Evolutionary conservation across 2,113 vertebrate genomes (phyloP).

Genomic region (Phyllostomus discolor): DNA sequence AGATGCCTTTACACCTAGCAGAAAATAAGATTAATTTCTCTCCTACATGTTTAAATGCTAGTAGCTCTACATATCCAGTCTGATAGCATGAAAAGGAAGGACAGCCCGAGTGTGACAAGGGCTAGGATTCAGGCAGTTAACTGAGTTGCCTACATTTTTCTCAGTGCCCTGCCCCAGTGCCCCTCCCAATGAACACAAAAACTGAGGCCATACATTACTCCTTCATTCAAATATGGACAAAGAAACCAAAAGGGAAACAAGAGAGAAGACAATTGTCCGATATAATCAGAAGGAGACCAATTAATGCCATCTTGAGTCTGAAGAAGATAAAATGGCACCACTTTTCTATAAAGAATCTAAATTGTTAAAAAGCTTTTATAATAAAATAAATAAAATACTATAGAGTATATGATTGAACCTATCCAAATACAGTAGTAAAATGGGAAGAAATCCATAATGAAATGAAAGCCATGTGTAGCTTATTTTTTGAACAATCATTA

Average conservation of each 20-base stretch:
- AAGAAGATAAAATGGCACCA: slow-evolving; percentile 20
- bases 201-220: not conserved
- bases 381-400: slow-evolving; percentile 38
- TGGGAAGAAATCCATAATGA: slow-evolving; percentile 23
- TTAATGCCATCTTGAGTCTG: not conserved
- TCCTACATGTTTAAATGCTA: slow-evolving; percentile 23
- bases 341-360: slow-evolving; percentile 25
- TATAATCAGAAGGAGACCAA: not conserved
- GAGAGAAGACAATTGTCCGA: not conserved
- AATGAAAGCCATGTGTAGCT: slow-evolving; percentile 25
- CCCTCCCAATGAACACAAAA: not conserved
- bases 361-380: slow-evolving; percentile 29
- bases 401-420: not conserved
- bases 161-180: not conserved
- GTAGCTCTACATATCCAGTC: not conserved
- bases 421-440: slow-evolving; percentile 43
- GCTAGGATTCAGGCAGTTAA: not conserved
- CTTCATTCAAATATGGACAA: not conserved
- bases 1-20: not conserved
- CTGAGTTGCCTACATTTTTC: not conserved
- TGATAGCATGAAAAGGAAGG: not conserved
- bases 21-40: slow-evolving; percentile 13
- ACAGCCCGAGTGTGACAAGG: not conserved
- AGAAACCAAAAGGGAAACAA: not conserved
- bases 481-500: slow-evolving; percentile 35